Conservation (phyloP, 2,113 vertebrate species). For the Vulpes vulpes region DNA sequence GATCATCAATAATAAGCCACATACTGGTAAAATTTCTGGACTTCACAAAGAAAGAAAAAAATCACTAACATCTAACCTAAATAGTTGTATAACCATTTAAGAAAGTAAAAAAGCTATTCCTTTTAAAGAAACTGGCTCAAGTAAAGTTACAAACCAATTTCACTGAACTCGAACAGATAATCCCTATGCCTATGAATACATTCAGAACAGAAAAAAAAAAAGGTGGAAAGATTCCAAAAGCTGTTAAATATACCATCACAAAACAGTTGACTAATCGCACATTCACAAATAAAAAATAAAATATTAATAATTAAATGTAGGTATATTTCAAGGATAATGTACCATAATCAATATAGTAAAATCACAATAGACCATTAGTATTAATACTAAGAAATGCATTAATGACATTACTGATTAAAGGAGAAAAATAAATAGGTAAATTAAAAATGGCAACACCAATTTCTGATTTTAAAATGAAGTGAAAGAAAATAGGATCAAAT, state of each 20-base stretch:
- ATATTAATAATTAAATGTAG: not conserved
- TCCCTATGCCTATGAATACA: not conserved
- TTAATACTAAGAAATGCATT: not conserved
- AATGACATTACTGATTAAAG: not conserved
- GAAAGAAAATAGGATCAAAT: not conserved
- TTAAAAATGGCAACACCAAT: not conserved
- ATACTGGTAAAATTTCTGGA: not conserved
- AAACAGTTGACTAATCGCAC: not conserved
- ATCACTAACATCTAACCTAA: not conserved
- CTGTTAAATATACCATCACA: not conserved
- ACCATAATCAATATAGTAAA: not conserved
- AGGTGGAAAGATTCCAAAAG: not conserved
- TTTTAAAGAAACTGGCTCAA: not conserved
- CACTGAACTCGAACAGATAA: not conserved
- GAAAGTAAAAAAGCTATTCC: not conserved
- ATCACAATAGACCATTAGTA: not conserved
- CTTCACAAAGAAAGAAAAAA: not conserved
- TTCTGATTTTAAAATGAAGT: slow-evolving; percentile 29
- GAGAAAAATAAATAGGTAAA: not conserved
- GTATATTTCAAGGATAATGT: not conserved
- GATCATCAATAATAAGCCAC: not conserved
- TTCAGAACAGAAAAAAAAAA: not conserved
- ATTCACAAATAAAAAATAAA: slow-evolving; percentile 48
- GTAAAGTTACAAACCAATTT: not conserved
- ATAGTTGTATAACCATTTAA: not conserved